A percentile compares a stretch with the other conserved stretches of the same genome.
Evolutionary conservation across 2,113 vertebrate species (phyloP).

Genomic region (Phrynocephalus versicolor): DNA sequence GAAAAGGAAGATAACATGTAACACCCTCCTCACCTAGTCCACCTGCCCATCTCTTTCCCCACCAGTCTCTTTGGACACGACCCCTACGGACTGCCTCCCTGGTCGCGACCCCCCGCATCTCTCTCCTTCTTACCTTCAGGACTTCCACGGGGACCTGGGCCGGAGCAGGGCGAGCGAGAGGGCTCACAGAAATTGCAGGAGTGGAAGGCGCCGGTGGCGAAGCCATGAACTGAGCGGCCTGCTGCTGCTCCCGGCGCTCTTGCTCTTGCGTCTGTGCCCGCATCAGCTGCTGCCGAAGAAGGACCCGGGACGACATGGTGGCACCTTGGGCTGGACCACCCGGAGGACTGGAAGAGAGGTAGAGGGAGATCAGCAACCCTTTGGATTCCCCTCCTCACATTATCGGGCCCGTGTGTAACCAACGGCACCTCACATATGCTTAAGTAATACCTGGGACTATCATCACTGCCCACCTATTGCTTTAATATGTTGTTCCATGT

Average conservation of each 20-base stretch:
- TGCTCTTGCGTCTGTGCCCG: constrained; percentile 88
- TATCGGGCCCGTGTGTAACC: no score
- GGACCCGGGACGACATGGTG: constrained; percentile 80
- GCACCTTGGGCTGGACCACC: background rate
- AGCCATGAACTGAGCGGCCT: constrained; percentile 73
- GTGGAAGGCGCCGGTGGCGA: constrained; percentile 74
- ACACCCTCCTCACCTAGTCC: background rate
- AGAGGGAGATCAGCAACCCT: background rate
- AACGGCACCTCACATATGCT: no score
- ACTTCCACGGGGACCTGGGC: constrained; percentile 88
- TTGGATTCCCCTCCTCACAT: background rate
- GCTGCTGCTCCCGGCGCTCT: constrained; percentile 84
- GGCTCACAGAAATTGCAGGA: constrained; percentile 82
- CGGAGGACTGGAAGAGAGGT: constrained; percentile 28
- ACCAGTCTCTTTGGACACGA: background rate
- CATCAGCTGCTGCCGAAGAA: constrained; percentile 89
- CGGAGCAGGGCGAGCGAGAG: constrained; percentile 75
- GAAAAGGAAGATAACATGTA: no score
- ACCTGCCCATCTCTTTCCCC: no score
- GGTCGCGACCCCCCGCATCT: no score
- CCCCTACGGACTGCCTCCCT: background rate
- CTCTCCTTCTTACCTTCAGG: constrained; percentile 82
- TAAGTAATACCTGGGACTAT: no score
- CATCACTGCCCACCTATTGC: no score
- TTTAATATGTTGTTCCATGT: no score